Percentiles rank a stretch among this genome's conserved stretches.
Evolutionary conservation across 2,888 invertebrate species (phyloP).

Genomic region (Piscicola geometra): DNA sequence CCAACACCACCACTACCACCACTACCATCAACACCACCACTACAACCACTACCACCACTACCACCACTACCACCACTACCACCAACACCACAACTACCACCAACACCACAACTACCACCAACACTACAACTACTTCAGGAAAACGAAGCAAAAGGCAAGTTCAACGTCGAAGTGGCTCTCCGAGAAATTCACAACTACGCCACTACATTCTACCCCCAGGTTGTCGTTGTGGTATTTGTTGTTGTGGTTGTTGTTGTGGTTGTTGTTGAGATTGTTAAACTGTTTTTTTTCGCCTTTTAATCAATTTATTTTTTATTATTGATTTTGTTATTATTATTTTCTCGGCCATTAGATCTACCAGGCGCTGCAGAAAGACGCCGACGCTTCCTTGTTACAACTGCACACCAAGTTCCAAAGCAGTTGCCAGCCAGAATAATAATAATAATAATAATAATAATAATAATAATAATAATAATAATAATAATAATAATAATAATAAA

Average conservation of each 20-base stretch:
- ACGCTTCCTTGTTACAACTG: too few species aligned
- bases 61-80: not conserved
- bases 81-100: not conserved
- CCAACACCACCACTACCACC: not conserved
- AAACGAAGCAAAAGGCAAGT: slow-evolving; percentile 68
- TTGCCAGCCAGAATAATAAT: too few species aligned
- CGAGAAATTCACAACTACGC: slow-evolving; percentile 95
- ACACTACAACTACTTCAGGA: slow-evolving; percentile 10
- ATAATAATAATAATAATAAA: too few species aligned
- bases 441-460: too few species aligned
- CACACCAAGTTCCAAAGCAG: too few species aligned
- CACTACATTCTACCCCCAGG: slow-evolving; percentile 89
- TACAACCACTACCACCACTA: not conserved
- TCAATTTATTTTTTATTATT: slow-evolving; percentile 57
- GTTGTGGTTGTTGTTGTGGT: not conserved
- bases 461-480: too few species aligned
- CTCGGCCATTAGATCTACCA: too few species aligned
- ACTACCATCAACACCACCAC: not conserved
- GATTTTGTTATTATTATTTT: not conserved
- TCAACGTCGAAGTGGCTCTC: slow-evolving; percentile 87
- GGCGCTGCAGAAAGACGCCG: too few species aligned
- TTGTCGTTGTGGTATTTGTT: slow-evolving; percentile 51
- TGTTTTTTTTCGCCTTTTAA: too few species aligned
- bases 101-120: not conserved
- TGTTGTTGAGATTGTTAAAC: too few species aligned